Conservation (phyloP, 2,888 invertebrate genomes). For the Sinelater perroti region DNA sequence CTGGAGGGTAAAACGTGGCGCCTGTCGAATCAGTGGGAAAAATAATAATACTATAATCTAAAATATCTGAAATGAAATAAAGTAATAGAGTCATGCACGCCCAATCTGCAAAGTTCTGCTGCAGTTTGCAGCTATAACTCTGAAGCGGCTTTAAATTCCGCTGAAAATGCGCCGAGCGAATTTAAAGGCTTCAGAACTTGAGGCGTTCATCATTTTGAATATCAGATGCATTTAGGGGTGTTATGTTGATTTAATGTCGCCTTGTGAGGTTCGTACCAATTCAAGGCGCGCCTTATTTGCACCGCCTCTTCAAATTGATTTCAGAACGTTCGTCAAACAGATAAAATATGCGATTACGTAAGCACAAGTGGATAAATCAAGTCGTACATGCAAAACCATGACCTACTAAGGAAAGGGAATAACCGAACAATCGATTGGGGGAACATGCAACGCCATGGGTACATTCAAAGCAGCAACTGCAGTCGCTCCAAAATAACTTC, state of each 20-base stretch:
- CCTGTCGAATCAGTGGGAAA: slow-evolving; percentile 81
- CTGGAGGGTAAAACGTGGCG: slow-evolving; percentile 73
- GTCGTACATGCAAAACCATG: slow-evolving; percentile 42
- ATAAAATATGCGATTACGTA: too few relatives aligned
- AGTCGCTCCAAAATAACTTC: too few relatives aligned
- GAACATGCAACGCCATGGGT: slow-evolving; percentile 35
- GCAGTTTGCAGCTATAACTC: slow-evolving; percentile 19
- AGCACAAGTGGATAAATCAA: slow-evolving; percentile 28
- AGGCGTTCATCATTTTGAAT: slow-evolving; percentile 34
- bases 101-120: slow-evolving; percentile 19
- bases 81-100: slow-evolving; percentile 43
- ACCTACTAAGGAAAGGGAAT: slow-evolving; percentile 41
- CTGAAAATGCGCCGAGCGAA: slow-evolving; percentile 27
- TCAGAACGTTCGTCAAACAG: too few relatives aligned
- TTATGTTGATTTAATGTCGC: slow-evolving; percentile 36
- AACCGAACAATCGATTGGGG: slow-evolving; percentile 40
- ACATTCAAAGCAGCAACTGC: too few relatives aligned
- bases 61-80: slow-evolving; percentile 71
- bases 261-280: slow-evolving; percentile 16
- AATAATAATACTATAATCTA: slow-evolving; percentile 76
- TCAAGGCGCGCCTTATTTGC: too few relatives aligned
- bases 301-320: too few relatives aligned
- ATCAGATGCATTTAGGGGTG: slow-evolving; percentile 25
- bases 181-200: slow-evolving; percentile 33
- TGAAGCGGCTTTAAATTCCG: slow-evolving; percentile 23